Base-by-base conservation (phyloP, 2,888 invertebrate genomes). In the Folsomia candida region DNA sequence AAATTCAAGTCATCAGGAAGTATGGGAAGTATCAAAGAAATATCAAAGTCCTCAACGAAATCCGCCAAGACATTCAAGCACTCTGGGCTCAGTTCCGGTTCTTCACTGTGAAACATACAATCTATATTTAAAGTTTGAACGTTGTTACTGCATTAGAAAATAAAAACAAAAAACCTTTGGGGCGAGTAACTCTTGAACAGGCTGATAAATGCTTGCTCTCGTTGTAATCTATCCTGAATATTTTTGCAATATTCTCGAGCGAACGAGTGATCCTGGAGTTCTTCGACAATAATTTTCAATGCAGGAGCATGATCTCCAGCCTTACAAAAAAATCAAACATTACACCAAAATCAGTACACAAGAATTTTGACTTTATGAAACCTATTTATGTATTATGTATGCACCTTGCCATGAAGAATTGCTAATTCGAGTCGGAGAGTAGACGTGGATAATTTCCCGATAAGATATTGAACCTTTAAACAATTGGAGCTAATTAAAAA, bases 361-460 rank as follows among this genome's bases (percentile, higher is more conserved):
- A n/a, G n/a, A n/a, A n/a, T n/a, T n/a, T n/a, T n/a, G n/a, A n/a
- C n/a, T n/a, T n/a, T n/a, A n/a, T n/a, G n/a, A n/a, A n/a, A n/a
- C n/a, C n/a, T n/a, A n/a, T n/a, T n/a, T n/a, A n/a, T n/a, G n/a
- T n/a, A n/a, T n/a, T n/a, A n/a, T n/a, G n/a, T n/a, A n/a, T n/a
- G n/a, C n/a, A 86, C 85, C 83, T 85, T 85, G 71, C 85, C 85
- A 81, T 85, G 84, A 1, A 86, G 80, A 79, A 86, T 84, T n/a
- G 86, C 85, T 77, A 83, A 82, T 80, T 86, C 86, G 24, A 83
- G 81, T 79, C 84, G 81, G 74, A 86, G 81, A 47, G 83, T 82
- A 2, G 82, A 83, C 71, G 84, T 84, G 63, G 82, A 81, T 27
- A 84, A 81, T 76, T 84, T 84, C 2, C 84, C 84, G 59, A 86